phyloP scores from a whole-genome alignment of 2,888 invertebrate genomes.

The Linnaemya tessellans region DNA sequence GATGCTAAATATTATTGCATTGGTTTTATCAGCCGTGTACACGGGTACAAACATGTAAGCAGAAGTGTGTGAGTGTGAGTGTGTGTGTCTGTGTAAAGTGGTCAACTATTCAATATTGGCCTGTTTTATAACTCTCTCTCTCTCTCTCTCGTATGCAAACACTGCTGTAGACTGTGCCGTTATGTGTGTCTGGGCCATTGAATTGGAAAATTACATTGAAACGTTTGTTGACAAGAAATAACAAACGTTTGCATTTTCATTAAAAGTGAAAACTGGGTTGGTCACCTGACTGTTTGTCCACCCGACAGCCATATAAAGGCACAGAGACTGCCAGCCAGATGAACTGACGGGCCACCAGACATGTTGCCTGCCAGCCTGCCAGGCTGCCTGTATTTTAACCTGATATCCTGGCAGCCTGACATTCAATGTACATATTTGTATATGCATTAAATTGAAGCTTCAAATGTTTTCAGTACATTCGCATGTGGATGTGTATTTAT shows the following conservation, averaged over 20 bases:
- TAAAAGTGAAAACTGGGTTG: slow-evolving; percentile 72
- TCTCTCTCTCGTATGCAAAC: not conserved
- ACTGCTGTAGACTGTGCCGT: slow-evolving; percentile 3
- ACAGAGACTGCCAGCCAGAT: too few species aligned
- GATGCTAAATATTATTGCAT: slow-evolving; percentile 14
- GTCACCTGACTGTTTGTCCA: slow-evolving; percentile 36
- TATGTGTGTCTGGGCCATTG: slow-evolving; percentile 73
- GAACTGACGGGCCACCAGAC: not conserved
- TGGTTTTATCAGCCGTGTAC: slow-evolving; percentile 5
- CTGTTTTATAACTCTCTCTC: slow-evolving; percentile 12
- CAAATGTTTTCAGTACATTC: slow-evolving; percentile 45
- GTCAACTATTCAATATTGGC: slow-evolving; percentile 7
- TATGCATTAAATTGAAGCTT: slow-evolving; percentile 47
- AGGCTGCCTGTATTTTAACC: slow-evolving; percentile 4
- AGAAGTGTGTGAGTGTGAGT: not conserved
- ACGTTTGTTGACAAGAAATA: slow-evolving; percentile 74
- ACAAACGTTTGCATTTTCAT: slow-evolving; percentile 71
- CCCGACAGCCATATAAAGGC: not conserved
- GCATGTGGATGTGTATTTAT: not conserved
- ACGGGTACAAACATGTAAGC: too few species aligned
- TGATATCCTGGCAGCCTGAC: slow-evolving; percentile 46
- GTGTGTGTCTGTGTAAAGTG: slow-evolving; percentile 5
- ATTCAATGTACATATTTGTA: slow-evolving; percentile 43
- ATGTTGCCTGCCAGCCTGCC: slow-evolving; percentile 29
- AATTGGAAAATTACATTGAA: slow-evolving; percentile 77